phyloP scores from a whole-genome alignment of 2,797 vertebrate genomes.

The Psittacula derbiana region DNA sequence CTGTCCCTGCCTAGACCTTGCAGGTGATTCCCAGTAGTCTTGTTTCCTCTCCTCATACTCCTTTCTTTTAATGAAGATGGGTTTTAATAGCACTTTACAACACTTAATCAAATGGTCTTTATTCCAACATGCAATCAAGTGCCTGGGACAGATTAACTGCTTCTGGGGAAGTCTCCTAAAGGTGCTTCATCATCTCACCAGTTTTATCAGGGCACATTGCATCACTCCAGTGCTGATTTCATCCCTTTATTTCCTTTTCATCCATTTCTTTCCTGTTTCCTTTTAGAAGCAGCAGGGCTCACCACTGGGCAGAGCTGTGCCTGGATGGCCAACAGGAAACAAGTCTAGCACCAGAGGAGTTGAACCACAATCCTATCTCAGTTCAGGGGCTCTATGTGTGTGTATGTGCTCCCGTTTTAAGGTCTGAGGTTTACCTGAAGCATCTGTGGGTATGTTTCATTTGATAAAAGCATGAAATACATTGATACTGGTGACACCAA shows the following conservation, averaged over 20 bases:
- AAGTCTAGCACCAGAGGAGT: not conserved
- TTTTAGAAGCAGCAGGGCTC: not conserved
- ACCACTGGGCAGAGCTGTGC: rapidly evolving
- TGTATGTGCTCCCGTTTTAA: not conserved
- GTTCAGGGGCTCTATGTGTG: rapidly evolving
- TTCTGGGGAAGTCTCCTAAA: not conserved
- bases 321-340: rapidly evolving
- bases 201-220: rapidly evolving
- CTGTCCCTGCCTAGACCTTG: not conserved
- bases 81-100: not conserved
- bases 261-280: not conserved
- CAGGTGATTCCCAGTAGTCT: not conserved
- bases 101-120: not conserved
- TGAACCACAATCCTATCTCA: not conserved
- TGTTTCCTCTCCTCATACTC: not conserved
- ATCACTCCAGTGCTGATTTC: not conserved
- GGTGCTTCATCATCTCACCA: not conserved
- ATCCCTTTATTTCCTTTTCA: not conserved
- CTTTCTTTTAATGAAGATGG: not conserved
- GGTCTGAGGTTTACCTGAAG: not conserved
- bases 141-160: not conserved
- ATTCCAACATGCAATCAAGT: not conserved
- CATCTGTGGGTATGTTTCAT: not conserved
- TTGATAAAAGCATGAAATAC: not conserved
- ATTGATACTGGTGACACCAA: not conserved